phyloP scores from a whole-genome alignment of 2,888 invertebrate species.

The Cyrtodaria siliqua region DNA sequence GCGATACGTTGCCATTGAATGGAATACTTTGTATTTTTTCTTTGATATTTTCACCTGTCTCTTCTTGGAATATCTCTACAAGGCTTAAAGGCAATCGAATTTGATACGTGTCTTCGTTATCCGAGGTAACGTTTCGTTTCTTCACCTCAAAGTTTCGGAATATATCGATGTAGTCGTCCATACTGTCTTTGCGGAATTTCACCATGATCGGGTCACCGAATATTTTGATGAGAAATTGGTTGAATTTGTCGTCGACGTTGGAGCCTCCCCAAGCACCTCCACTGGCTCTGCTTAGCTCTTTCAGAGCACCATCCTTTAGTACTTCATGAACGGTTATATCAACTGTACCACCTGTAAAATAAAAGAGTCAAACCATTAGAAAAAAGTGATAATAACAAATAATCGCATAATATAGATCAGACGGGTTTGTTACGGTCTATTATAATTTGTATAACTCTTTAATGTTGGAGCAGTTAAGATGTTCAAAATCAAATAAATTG shows the following conservation, averaged over 20 bases:
- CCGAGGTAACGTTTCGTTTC: constrained; percentile 13
- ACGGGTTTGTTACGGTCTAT: too few species aligned
- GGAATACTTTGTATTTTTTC: constrained; percentile 4
- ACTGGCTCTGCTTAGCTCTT: constrained; percentile 1
- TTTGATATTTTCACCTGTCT: constrained; percentile 18
- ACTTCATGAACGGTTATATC: constrained; percentile 12
- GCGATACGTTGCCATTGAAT: constrained; percentile 1
- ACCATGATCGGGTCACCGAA: constrained; percentile 13
- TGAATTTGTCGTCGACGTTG: constrained; percentile 10
- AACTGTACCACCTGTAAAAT: constrained; percentile 15
- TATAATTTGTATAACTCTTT: too few species aligned
- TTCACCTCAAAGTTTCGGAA: constrained; percentile 28
- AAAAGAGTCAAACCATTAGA: too few species aligned
- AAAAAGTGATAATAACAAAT: too few species aligned
- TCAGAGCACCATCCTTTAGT: not conserved
- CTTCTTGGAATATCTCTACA: constrained; percentile 17
- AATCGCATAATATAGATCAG: too few species aligned
- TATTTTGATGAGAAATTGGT: constrained; percentile 23
- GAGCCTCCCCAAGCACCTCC: too few species aligned
- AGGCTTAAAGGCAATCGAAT: constrained; percentile 18
- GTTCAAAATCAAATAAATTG: too few species aligned
- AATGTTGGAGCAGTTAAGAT: too few species aligned
- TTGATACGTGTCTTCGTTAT: not conserved
- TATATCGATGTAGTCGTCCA: constrained; percentile 28
- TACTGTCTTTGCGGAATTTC: constrained; percentile 11